A percentile compares a stretch with the other conserved stretches of the same genome.
Evolutionary conservation across 2,888 invertebrate genomes (phyloP).

Genomic region (Tricholauxania praeusta): DNA sequence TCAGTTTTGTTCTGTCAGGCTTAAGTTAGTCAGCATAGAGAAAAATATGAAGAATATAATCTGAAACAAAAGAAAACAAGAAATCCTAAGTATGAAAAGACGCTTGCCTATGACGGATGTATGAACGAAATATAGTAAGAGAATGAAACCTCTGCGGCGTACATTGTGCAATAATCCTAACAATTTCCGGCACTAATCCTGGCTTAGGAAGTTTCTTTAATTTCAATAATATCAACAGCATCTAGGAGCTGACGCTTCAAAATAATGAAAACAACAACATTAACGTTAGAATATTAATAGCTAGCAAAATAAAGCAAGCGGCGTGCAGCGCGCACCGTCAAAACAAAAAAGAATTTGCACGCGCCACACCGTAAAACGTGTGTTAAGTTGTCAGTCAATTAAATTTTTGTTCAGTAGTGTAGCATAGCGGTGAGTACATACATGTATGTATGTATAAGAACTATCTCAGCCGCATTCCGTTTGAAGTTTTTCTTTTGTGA

Average conservation of each 20-base stretch:
- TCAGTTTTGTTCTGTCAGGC: slow-evolving; percentile 45
- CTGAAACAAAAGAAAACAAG: not conserved
- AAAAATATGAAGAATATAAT: not conserved
- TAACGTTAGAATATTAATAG: not conserved
- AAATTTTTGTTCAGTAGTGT: too few species aligned
- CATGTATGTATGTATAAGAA: too few species aligned
- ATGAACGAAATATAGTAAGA: not conserved
- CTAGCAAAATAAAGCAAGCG: not conserved
- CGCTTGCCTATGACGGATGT: too few species aligned
- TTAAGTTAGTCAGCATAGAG: too few species aligned
- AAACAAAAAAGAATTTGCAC: too few species aligned
- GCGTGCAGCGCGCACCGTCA: not conserved
- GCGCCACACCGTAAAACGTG: too few species aligned
- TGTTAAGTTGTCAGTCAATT: too few species aligned
- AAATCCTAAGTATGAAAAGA: too few species aligned
- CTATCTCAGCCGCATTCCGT: too few species aligned
- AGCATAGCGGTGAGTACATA: too few species aligned
- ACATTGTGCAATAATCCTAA: slow-evolving; percentile 35
- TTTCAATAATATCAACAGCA: slow-evolving; percentile 50
- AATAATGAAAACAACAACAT: not conserved
- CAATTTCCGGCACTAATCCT: slow-evolving; percentile 58
- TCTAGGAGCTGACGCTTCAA: not conserved
- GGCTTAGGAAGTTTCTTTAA: slow-evolving; percentile 60
- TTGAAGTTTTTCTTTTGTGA: too few species aligned
- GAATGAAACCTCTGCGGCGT: not conserved